Evolutionary conservation across 1,140 invertebrate genomes (phyloP).

Genomic region (Drosophila tropicalis): DNA sequence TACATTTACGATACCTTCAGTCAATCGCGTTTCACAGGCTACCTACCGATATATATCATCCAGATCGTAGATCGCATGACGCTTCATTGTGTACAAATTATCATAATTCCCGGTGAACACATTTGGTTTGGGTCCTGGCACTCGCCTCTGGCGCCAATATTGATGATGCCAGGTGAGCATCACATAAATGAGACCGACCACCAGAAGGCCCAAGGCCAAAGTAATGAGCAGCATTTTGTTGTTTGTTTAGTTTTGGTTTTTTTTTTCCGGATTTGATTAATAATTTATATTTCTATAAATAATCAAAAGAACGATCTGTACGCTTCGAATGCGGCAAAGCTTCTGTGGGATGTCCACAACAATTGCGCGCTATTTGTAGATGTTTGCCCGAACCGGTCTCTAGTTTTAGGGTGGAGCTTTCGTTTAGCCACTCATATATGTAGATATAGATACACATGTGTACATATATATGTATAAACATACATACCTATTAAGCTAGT

Average conservation of each 20-base stretch:
- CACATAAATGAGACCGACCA: constrained; percentile 56
- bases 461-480: too few relatives aligned
- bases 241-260: too few relatives aligned
- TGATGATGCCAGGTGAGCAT: constrained; percentile 76
- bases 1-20: too few relatives aligned
- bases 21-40: not conserved
- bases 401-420: constrained; percentile 6
- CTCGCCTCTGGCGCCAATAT: constrained; percentile 75
- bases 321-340: constrained; percentile 4
- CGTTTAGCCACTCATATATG: not conserved
- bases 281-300: too few relatives aligned
- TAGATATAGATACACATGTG: not conserved
- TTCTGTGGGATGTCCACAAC: constrained; percentile 1
- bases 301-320: not conserved
- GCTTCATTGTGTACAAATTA: constrained; percentile 53
- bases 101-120: constrained; percentile 72
- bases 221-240: constrained; percentile 50
- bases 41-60: constrained; percentile 65
- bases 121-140: constrained; percentile 68
- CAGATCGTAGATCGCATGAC: constrained; percentile 55
- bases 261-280: too few relatives aligned
- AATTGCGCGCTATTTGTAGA: constrained; percentile 31
- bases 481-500: too few relatives aligned
- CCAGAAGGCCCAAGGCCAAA: constrained; percentile 37
- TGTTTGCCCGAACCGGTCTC: not conserved